Conservation (phyloP, 2,797 vertebrate genomes). For the Gallinago stenura region DNA sequence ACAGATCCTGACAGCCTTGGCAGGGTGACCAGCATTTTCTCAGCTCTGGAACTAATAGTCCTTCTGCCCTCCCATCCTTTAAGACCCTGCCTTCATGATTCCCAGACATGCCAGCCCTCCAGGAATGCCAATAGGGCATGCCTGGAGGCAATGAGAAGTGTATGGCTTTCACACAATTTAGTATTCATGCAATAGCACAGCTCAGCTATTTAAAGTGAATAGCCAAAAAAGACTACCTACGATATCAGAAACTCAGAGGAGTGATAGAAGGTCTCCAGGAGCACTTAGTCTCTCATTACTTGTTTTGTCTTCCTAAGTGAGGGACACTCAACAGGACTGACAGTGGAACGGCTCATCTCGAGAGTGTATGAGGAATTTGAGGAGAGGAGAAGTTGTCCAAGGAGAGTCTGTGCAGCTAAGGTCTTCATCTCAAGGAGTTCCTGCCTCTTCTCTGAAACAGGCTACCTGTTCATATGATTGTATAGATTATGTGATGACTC, state of each 20-base stretch:
- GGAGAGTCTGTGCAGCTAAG: not conserved
- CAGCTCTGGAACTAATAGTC: not conserved
- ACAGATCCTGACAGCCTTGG: not conserved
- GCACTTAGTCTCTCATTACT: not conserved
- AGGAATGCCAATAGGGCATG: not conserved
- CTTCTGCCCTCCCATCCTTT: not conserved
- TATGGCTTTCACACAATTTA: fast-evolving
- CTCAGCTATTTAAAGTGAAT: not conserved
- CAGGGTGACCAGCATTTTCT: not conserved
- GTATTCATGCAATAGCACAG: not conserved
- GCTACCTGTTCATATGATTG: not conserved
- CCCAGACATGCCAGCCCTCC: not conserved
- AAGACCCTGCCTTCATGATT: not conserved
- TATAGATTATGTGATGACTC: not conserved
- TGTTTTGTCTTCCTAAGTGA: not conserved
- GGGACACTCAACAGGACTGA: not conserved
- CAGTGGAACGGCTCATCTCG: not conserved
- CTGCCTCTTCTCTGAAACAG: not conserved
- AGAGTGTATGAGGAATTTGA: not conserved
- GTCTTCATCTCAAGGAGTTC: not conserved
- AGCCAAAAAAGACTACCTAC: not conserved
- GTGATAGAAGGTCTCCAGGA: not conserved
- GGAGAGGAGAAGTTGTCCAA: not conserved
- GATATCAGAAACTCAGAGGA: not conserved
- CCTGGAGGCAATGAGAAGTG: not conserved